phyloP scores from a whole-genome alignment of 2,113 vertebrate genomes.

The Callorhinus ursinus region DNA sequence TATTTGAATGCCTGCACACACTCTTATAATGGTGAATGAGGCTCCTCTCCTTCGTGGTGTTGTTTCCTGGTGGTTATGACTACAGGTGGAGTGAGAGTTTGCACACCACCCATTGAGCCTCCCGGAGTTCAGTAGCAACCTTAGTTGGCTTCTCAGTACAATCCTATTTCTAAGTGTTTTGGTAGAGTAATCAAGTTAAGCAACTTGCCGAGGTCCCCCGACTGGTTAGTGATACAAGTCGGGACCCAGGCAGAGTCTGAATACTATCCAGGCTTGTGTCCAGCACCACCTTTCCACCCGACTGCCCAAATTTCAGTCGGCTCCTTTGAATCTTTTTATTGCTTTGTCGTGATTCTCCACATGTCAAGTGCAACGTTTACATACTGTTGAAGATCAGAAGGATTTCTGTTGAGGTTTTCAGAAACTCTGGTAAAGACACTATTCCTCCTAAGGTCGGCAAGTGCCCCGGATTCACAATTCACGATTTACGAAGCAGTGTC shows the following conservation, averaged over 20 bases:
- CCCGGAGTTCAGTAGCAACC: no score
- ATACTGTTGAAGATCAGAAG: background rate
- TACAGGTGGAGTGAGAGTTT: background rate
- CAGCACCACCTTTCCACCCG: rapidly evolving
- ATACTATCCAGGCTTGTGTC: rapidly evolving
- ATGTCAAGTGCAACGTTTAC: background rate
- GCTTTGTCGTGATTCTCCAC: background rate
- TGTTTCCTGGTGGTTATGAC: background rate
- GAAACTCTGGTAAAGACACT: background rate
- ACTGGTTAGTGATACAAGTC: background rate
- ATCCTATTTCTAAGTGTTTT: background rate
- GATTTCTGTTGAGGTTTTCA: background rate
- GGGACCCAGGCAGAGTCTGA: background rate
- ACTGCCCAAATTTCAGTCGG: background rate
- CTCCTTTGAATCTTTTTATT: background rate
- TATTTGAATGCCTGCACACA: background rate
- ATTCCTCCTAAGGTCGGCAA: background rate
- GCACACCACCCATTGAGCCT: rapidly evolving
- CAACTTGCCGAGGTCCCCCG: background rate
- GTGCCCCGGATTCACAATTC: background rate
- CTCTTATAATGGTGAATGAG: background rate
- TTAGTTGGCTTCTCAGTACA: background rate
- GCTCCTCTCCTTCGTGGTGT: rapidly evolving
- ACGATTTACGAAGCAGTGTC: rapidly evolving
- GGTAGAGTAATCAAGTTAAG: background rate